phyloP scores from a whole-genome alignment of 1,140 invertebrate species.

The Chironomus tepperi region DNA sequence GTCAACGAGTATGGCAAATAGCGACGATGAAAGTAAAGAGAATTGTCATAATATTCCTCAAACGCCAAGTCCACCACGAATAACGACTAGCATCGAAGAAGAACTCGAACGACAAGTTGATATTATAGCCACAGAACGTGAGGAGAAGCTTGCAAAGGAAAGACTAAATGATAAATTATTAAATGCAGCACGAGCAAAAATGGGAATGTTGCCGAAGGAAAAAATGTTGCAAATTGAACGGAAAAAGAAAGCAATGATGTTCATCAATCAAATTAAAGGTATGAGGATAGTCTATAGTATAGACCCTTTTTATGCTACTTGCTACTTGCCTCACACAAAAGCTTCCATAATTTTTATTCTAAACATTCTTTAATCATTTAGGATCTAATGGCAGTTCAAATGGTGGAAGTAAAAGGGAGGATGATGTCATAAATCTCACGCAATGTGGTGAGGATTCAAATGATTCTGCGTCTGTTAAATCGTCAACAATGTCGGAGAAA shows the following conservation, averaged over 20 bases:
- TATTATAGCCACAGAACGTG: background rate
- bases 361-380: background rate
- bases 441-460: slow-evolving; percentile 2
- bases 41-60: slow-evolving; percentile 36
- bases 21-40: slow-evolving; percentile 53
- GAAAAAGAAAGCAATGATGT: slow-evolving; percentile 55
- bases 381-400: background rate
- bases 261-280: slow-evolving; percentile 51
- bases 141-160: slow-evolving; percentile 44
- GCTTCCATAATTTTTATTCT: background rate
- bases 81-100: background rate
- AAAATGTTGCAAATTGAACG: slow-evolving; percentile 61
- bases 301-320: background rate
- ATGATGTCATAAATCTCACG: slow-evolving; percentile 5
- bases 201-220: slow-evolving; percentile 47
- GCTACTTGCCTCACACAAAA: background rate
- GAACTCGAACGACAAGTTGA: slow-evolving; percentile 5
- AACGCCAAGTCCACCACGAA: background rate
- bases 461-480: background rate
- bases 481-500: background rate
- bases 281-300: background rate
- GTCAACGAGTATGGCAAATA: slow-evolving; percentile 58
- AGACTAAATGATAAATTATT: slow-evolving; percentile 54
- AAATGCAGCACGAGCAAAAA: slow-evolving; percentile 50
- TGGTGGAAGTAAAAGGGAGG: background rate